A percentile compares a stretch with the other conserved stretches of the same genome.
phyloP scores from a whole-genome alignment of 2,113 vertebrate genomes.

The Pantherophis guttatus region DNA sequence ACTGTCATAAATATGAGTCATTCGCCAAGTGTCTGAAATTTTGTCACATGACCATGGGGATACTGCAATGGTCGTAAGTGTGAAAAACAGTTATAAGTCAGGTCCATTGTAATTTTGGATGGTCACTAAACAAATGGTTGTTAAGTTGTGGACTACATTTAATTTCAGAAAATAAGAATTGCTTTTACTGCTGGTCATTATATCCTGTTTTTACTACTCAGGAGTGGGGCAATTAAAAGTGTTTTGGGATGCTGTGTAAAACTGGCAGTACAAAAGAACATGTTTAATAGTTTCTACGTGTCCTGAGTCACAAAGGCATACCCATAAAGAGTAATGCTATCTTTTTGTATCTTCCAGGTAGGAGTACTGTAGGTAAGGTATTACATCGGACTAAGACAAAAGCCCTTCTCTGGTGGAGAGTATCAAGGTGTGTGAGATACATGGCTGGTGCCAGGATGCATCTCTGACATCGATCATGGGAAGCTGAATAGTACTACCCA shows the following conservation, averaged over 20 bases:
- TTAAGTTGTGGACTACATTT: background rate
- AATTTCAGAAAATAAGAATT: background rate
- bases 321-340: background rate
- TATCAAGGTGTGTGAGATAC: background rate
- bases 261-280: too few species aligned
- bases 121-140: background rate
- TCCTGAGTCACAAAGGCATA: too few species aligned
- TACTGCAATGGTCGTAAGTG: too few species aligned
- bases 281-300: too few species aligned
- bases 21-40: too few species aligned
- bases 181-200: background rate
- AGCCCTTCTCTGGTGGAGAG: background rate
- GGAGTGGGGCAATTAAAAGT: too few species aligned
- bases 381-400: background rate
- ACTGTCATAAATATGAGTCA: background rate
- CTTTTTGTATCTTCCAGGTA: background rate
- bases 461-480: background rate
- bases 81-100: background rate
- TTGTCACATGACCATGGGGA: too few species aligned
- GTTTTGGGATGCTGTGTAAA: too few species aligned
- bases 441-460: background rate
- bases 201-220: background rate
- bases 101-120: background rate
- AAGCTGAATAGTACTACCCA: background rate
- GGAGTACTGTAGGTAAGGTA: background rate